Percentiles rank a stretch among this genome's conserved stretches.
Conservation (phyloP, 2,888 invertebrate species). For the Lasioglossum villosulum region DNA sequence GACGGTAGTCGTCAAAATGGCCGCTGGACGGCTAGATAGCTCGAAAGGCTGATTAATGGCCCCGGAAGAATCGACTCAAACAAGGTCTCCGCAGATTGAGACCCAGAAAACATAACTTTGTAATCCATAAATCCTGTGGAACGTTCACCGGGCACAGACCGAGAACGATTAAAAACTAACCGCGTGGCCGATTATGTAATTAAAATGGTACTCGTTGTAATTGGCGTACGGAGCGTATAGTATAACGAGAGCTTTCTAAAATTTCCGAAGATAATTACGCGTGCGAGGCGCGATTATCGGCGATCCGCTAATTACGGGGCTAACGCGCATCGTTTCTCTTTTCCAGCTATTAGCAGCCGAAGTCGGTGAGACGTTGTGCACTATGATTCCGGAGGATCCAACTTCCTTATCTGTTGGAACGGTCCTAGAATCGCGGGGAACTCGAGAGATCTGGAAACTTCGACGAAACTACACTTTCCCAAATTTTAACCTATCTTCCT, state of each 20-base stretch:
- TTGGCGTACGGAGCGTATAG: slow-evolving; percentile 33
- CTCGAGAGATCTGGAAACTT: neutral
- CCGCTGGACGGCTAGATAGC: neutral
- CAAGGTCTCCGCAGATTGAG: neutral
- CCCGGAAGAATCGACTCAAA: neutral
- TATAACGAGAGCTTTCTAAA: slow-evolving; percentile 65
- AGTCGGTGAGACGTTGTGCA: slow-evolving; percentile 8
- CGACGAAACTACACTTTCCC: neutral
- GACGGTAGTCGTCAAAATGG: neutral
- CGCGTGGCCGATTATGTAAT: slow-evolving; percentile 54
- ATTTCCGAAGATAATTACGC: slow-evolving; percentile 60
- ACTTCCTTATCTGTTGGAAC: slow-evolving; percentile 45
- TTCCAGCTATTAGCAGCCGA: slow-evolving; percentile 52
- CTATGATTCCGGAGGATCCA: slow-evolving; percentile 27
- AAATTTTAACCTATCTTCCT: neutral
- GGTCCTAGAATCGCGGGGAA: neutral
- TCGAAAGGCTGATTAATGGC: neutral
- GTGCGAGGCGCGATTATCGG: slow-evolving; percentile 46
- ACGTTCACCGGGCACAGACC: neutral
- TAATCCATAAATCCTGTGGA: neutral
- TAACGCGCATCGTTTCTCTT: slow-evolving; percentile 59
- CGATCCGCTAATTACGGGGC: slow-evolving; percentile 56
- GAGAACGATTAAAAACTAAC: slow-evolving; percentile 42
- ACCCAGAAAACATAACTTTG: neutral
- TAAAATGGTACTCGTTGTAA: slow-evolving; percentile 57